Base-by-base conservation (phyloP, 2,797 vertebrate species). In the Podarcis lilfordi region DNA sequence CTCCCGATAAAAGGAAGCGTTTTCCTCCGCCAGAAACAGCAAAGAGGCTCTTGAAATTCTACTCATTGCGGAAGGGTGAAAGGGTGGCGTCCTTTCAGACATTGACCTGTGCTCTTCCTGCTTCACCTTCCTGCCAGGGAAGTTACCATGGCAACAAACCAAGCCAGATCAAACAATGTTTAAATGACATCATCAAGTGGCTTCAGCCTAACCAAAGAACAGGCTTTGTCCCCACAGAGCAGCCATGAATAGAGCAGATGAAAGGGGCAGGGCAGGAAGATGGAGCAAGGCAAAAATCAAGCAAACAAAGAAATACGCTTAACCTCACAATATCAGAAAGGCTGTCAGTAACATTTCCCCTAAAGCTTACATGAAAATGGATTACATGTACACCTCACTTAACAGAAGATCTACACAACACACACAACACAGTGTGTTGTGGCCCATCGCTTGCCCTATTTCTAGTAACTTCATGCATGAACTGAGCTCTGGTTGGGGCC, bases 91-190 rank as follows among this genome's bases (percentile, higher is more conserved):
- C 21, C 61, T 55, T 55, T 55, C 50, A 55, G 50, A 55, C 50
- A 55, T 83, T 77, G 85, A 88, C 92, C 91, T 93, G 86, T 82
- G 86, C 91, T 72, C 37, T 91, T 91, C 87, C 89, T 0, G 10
- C 7, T 71, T 84, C 83, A 75, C 50, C 83, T 84, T 27, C 50
- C 11, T 86, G 90, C 90, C 92, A 89, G 37, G 25, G 91, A 93
- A 82, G 94, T 94, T 94, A 6, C 93, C 92, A 92, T 92, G 92
- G 75, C 93, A 61, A 96, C 89, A 0, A 80, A 94, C 81, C 89
- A 0, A 92, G 82, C 87, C 89, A 40, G 90, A 84, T 88, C 71
- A 72, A 94, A 87, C 82, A 88, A 75, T 90, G 91, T 43, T 91
- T 3, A 59, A 0, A 0, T 84, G 84, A 90, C 0, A 1, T 91